Conservation (phyloP, 2,888 invertebrate species). For the Oconnorella tubifera region DNA sequence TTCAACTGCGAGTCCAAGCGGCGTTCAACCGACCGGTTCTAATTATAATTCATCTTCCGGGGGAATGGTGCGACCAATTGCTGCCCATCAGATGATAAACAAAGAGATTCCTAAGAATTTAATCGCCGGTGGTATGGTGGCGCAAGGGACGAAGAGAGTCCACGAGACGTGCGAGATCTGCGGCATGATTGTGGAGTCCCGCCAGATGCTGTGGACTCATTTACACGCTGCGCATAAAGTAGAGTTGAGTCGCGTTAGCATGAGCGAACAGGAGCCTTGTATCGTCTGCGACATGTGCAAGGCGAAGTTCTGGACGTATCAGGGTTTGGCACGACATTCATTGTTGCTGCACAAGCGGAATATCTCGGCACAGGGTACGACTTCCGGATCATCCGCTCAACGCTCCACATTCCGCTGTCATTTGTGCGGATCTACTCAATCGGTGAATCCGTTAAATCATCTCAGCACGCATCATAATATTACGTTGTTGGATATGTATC, state of each 20-base stretch:
- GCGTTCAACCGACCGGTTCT: no score
- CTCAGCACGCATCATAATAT: conserved; percentile 28
- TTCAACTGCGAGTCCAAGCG: no score
- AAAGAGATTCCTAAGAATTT: no score
- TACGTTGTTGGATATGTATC: conserved; percentile 27
- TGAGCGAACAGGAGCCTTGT: conserved; percentile 20
- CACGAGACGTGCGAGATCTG: conserved; percentile 25
- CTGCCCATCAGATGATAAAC: no score
- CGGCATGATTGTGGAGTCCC: conserved; percentile 11
- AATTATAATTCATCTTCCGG: no score
- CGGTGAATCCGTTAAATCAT: conserved; percentile 25
- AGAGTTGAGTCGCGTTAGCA: conserved; percentile 21
- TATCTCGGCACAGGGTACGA: neutral
- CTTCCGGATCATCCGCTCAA: neutral
- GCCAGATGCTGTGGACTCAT: conserved; percentile 21
- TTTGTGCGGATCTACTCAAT: conserved; percentile 22
- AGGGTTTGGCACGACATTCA: conserved; percentile 28
- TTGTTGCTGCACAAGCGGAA: conserved; percentile 20
- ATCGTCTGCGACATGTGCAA: conserved; percentile 25
- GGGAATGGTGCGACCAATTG: no score
- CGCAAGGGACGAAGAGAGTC: no score
- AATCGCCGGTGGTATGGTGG: neutral
- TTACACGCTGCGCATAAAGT: conserved; percentile 24
- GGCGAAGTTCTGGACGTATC: conserved; percentile 28
- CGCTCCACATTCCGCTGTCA: conserved; percentile 17